Conservation (phyloP, 2,888 invertebrate species). For the Camptogramma bilineatum region DNA sequence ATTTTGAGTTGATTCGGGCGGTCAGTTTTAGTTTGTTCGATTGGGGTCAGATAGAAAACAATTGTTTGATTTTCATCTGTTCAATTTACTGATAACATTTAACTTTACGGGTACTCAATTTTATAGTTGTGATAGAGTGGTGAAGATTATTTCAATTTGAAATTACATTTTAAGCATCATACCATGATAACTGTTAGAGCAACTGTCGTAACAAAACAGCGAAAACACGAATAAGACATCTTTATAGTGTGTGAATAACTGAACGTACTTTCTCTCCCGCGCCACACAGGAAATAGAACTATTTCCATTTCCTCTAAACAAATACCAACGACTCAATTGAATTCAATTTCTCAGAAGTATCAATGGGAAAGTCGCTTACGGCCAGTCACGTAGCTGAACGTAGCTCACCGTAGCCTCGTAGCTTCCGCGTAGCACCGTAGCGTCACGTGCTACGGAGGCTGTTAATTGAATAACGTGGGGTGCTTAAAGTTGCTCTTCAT, state of each 20-base stretch:
- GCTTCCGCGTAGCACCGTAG: constrained; percentile 52
- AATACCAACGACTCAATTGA: constrained; percentile 35
- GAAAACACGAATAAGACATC: constrained; percentile 6
- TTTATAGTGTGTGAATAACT: constrained; percentile 4
- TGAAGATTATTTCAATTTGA: not conserved
- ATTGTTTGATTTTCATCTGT: constrained; percentile 48
- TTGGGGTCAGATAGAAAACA: constrained; percentile 54
- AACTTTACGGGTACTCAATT: constrained; percentile 26
- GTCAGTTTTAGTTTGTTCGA: constrained; percentile 67
- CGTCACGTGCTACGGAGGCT: constrained; percentile 65
- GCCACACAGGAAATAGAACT: constrained; percentile 23
- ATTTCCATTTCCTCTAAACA: constrained; percentile 32
- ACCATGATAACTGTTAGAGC: not conserved
- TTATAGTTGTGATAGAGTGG: constrained; percentile 17
- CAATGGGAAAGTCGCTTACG: constrained; percentile 32
- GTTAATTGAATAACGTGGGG: constrained; percentile 63
- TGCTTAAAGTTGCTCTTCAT: constrained; percentile 58
- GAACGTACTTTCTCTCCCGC: constrained; percentile 8
- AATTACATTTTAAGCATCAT: not conserved
- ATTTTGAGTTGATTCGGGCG: constrained; percentile 69
- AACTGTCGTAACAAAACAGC: not conserved
- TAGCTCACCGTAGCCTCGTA: constrained; percentile 50
- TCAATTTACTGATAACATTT: constrained; percentile 37
- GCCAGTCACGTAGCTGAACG: constrained; percentile 49
- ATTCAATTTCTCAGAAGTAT: constrained; percentile 39